Conservation (phyloP, 2,888 invertebrate species). For the Odontocolon sp. region DNA sequence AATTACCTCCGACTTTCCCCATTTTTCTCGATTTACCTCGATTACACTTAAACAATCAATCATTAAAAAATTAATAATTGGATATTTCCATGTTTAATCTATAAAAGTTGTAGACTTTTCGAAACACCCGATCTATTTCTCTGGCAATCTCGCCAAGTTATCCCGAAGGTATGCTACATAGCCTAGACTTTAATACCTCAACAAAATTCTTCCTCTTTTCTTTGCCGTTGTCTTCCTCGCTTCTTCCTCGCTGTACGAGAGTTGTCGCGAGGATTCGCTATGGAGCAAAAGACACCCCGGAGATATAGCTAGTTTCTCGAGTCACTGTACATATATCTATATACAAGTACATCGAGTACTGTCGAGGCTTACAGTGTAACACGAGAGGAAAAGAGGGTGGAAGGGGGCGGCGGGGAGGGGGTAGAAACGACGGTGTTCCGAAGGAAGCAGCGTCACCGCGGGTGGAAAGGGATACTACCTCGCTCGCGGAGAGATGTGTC, state of each 20-base stretch:
- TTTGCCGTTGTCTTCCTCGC: constrained; percentile 20
- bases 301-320: constrained; percentile 30
- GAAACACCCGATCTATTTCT: too few relatives aligned
- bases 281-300: constrained; percentile 39
- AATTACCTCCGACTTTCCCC: too few relatives aligned
- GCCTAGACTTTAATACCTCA: background rate
- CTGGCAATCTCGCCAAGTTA: too few relatives aligned
- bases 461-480: constrained; percentile 43
- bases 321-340: background rate
- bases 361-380: constrained; percentile 30
- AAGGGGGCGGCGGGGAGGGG: background rate
- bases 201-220: background rate
- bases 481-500: constrained; percentile 20
- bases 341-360: background rate
- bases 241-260: constrained; percentile 23
- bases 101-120: too few relatives aligned
- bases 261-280: constrained; percentile 3
- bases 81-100: too few relatives aligned
- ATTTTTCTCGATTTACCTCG: too few relatives aligned
- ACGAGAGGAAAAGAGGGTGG: background rate
- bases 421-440: constrained; percentile 19
- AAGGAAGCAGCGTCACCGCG: constrained; percentile 37
- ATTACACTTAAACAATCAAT: too few relatives aligned
- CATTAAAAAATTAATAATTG: too few relatives aligned
- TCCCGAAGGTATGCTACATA: too few relatives aligned